Evolutionary conservation across 2,113 vertebrate genomes (phyloP), one percentile per base, ranked within the genome.

Genomic region (Podarcis cretensis): DNA sequence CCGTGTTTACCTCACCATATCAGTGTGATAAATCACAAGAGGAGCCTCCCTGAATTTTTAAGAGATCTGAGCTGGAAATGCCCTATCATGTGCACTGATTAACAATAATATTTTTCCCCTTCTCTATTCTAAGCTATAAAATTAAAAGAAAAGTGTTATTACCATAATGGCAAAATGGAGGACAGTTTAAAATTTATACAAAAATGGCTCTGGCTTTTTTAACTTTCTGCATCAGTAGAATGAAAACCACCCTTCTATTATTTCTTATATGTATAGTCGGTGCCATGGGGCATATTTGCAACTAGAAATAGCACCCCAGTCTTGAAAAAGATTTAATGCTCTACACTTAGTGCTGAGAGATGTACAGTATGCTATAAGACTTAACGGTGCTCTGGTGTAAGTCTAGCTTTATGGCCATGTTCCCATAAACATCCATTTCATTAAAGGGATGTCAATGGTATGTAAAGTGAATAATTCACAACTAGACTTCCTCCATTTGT

Each of bases 401-500:
- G 37, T 83, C 63, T 83, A 30, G 48, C 37, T 79, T 43, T 57
- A 35, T 87, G 76, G 63, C 21, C 76, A 20, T 32, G 30, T 81
- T 87, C 63, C 78, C 35, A 81, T 81, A 81, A 20, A 63, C 79
- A 73, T 87, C 73, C 86, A 40, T 18, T 37, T 16, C 16, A 71
- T 40, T 73, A 30, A 71, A 63, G 37, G 14, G 32, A 6, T 48
- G 73, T n/a, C 40, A 48, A 9, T 71, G n/a, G 13, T 9, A 57
- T 35, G 27, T 48, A 86, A 86, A 80, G 13, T 35, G 9, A 57
- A 30, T 25, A 87, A 37, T 71, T 66, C 57, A 30, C 57, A 66
- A 43, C 9, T 40, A n/a, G 74, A n/a, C 16, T 84, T 91, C n/a
- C 92, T 93, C 91, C 91, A 92, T 91, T 77, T 54, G 9, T 74